Evolutionary conservation across 1,140 invertebrate genomes (phyloP), one percentile per base, ranked within the genome.

Genomic region (Laupala kohalensis): DNA sequence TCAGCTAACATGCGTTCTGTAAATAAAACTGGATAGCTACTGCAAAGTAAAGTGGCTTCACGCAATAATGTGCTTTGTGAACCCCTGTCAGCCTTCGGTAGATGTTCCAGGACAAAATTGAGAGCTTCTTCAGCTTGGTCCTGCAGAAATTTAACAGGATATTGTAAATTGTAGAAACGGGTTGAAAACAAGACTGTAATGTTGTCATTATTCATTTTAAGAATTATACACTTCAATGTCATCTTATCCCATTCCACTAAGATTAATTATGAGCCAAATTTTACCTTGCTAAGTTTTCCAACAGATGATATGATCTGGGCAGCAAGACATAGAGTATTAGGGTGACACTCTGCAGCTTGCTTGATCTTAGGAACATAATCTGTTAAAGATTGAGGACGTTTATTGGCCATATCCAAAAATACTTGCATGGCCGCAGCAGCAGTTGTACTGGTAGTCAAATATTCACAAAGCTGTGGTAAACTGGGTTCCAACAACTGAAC

Each of bases 381-480:
- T 26, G 86, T 81, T 65, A 94, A 83, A 63, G 89, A 79, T 62
- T 85, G 80, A 0, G 90, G 87, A 64, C 86, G 84, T 66, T 86
- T 86, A 75, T 87, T 83, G 6, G 91, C 87, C 81, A 95, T 84
- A 76, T 90, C 87, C 4, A 90, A 81, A 77, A 95, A 87, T 28
- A 95, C 90, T 81, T 92, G 89, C 73, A 94, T 82, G 19, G 90
- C 88, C 65, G 86, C 79, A 26, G 83, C 75, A 23, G 85, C 85
- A 6, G 87, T 87, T 27, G 82, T 79, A 15, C 83, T 80, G 72
- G 82, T 82, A 25, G 82, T 83, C 12, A 92, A 77, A 77, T 90
- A 92, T n/a, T 90, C 88, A 75, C 89, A 86, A 63, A 95, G 81
- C 78, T 92, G 89, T 1, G 89, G 86, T 26, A 95, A 83, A 77